Conservation (phyloP, 2,888 invertebrate genomes). For the Hipparchia semele region DNA sequence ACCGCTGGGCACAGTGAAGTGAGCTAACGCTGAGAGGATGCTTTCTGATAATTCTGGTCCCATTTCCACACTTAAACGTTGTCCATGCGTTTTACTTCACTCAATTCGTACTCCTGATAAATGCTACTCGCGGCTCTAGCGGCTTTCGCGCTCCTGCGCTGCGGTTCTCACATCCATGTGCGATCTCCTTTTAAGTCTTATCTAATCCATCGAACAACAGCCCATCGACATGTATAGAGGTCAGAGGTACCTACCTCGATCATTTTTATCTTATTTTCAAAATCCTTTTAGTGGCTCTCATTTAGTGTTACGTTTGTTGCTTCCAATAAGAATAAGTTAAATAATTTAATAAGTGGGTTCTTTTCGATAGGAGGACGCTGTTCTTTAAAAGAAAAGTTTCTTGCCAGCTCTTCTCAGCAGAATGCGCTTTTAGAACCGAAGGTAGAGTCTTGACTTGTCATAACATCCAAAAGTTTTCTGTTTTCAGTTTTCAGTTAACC, state of each 20-base stretch:
- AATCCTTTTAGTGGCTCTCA: slow-evolving; percentile 26
- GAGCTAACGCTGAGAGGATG: no score
- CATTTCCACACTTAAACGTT: background rate
- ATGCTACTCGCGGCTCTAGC: background rate
- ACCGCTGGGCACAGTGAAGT: no score
- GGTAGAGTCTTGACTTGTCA: no score
- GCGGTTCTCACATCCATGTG: background rate
- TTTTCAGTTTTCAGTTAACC: no score
- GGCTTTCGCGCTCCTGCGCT: background rate
- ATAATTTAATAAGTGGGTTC: background rate
- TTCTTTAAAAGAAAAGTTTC: no score
- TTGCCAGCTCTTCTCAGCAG: no score
- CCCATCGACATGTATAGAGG: slow-evolving; percentile 14
- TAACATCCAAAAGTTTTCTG: no score
- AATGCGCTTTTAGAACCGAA: no score
- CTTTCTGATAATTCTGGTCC: no score
- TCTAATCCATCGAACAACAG: slow-evolving; percentile 9
- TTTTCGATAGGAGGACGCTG: background rate
- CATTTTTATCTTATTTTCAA: slow-evolving; percentile 33
- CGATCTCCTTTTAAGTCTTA: slow-evolving; percentile 6
- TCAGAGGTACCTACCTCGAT: background rate
- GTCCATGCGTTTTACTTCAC: background rate
- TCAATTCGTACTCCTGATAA: background rate
- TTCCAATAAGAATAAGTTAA: slow-evolving; percentile 2
- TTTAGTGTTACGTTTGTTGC: slow-evolving; percentile 5